These are phyloP conservation scores for Syngnathoides biaculeatus DNA, from an alignment of 2,113 vertebrate species.

Conservation along the genomic window DNA sequence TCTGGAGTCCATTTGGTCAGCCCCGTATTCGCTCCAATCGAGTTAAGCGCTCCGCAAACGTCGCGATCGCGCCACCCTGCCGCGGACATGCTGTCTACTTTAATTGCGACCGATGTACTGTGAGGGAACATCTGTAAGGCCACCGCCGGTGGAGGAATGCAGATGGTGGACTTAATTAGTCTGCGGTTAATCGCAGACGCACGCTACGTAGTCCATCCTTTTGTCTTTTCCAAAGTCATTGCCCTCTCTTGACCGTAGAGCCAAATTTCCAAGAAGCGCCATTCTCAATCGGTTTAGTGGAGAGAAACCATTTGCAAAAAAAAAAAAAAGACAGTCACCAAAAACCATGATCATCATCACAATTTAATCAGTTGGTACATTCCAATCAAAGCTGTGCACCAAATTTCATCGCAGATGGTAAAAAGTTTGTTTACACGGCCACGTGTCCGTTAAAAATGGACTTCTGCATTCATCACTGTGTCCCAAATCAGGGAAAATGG, in stretches of 20 bases:
- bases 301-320: neutral
- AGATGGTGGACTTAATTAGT: conserved; percentile 2
- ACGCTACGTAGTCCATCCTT: neutral
- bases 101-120: neutral
- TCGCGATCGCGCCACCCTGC: neutral
- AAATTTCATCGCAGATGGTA: too few species aligned
- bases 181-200: neutral
- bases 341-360: too few species aligned
- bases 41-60: neutral
- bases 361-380: too few species aligned
- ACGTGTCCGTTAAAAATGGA: too few species aligned
- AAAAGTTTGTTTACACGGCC: too few species aligned
- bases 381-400: too few species aligned
- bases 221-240: neutral
- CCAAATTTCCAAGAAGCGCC: neutral
- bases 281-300: neutral
- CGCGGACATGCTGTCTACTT: conserved; percentile 7
- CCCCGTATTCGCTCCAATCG: too few species aligned
- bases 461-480: too few species aligned
- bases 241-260: neutral
- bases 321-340: neutral
- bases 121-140: conserved; percentile 1
- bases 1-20: neutral
- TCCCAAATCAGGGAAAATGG: too few species aligned
- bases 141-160: neutral